Evolutionary conservation across 1,140 invertebrate species (phyloP).

Genomic region (Oreohelix idahoensis): DNA sequence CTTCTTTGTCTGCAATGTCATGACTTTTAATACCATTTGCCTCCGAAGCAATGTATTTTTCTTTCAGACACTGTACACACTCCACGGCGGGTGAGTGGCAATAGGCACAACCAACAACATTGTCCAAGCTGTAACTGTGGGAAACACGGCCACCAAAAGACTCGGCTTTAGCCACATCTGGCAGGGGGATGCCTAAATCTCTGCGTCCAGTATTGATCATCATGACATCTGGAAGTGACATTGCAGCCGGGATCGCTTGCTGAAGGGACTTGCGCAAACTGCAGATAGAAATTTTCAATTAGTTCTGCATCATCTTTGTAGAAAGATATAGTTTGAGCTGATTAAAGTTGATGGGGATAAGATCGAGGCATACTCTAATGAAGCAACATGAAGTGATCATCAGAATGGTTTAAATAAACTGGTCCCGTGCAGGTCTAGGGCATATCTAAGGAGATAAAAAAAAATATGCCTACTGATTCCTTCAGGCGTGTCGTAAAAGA

Average conservation of each 20-base stretch:
- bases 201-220: constrained; percentile 17
- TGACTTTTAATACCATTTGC: background rate
- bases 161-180: constrained; percentile 21
- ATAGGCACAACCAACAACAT: background rate
- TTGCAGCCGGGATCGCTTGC: constrained; percentile 8
- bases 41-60: background rate
- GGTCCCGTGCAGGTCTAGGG: too few relatives aligned
- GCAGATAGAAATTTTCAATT: background rate
- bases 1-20: background rate
- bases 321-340: too few relatives aligned
- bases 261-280: constrained; percentile 25
- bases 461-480: too few relatives aligned
- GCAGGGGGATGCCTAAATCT: background rate
- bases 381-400: too few relatives aligned
- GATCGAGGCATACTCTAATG: too few relatives aligned
- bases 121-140: constrained; percentile 16
- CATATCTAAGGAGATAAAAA: too few relatives aligned
- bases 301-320: too few relatives aligned
- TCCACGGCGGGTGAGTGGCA: background rate
- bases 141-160: constrained; percentile 21
- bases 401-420: too few relatives aligned
- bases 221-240: background rate
- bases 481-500: too few relatives aligned
- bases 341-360: too few relatives aligned
- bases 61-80: background rate